Evolutionary conservation across 2,113 vertebrate genomes (phyloP).

Genomic region (Trichechus manatus): DNA sequence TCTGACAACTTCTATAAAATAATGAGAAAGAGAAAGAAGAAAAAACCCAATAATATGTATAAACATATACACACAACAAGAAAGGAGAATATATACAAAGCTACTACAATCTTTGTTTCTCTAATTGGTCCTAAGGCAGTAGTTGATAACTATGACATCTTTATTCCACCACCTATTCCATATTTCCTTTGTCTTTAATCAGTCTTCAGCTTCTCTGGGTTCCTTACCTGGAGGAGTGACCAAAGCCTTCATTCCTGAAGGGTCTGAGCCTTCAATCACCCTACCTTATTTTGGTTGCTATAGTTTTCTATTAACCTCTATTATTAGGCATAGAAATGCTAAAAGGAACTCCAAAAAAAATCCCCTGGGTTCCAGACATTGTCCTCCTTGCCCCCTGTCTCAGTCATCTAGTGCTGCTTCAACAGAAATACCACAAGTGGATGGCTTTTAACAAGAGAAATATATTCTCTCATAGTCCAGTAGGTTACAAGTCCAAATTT

Average conservation of each 20-base stretch:
- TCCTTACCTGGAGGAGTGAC: neutral
- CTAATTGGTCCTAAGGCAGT: neutral
- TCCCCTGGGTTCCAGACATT: neutral
- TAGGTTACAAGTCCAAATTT: too few species aligned
- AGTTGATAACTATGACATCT: neutral
- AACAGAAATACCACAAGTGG: too few species aligned
- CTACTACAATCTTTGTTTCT: neutral
- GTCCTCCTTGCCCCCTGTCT: neutral
- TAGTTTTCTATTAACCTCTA: neutral
- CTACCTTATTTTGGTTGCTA: neutral
- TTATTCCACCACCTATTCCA: neutral
- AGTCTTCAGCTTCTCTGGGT: neutral
- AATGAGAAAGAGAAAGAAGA: neutral
- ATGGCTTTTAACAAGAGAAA: too few species aligned
- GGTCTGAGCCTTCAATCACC: neutral
- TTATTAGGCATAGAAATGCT: neutral
- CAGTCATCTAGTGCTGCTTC: too few species aligned
- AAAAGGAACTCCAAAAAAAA: neutral
- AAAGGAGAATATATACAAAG: neutral
- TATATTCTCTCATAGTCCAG: too few species aligned
- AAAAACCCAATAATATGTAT: neutral
- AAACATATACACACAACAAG: neutral
- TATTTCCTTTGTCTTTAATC: neutral
- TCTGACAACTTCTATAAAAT: neutral
- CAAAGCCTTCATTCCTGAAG: neutral